Base-by-base conservation (phyloP, 2,113 vertebrate genomes). In the Tetraodon nigroviridis region DNA sequence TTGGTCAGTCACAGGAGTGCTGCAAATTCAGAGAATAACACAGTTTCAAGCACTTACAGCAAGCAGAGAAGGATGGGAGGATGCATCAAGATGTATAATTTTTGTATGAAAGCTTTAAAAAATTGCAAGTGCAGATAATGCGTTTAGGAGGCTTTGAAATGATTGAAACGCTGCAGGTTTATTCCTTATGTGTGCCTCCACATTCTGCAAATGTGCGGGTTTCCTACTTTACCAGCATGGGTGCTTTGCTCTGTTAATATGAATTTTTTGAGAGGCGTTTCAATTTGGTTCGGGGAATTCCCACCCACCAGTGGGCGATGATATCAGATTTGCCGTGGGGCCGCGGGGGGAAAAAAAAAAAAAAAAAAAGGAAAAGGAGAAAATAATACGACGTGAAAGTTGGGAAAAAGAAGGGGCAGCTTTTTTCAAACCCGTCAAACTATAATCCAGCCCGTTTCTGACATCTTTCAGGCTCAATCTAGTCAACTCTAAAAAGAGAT, bases 321-420 rank as follows among this genome's bases (percentile, higher is more conserved):
- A n/a, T n/a, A n/a, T n/a, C n/a, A n/a, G n/a, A n/a, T n/a, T n/a
- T n/a, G n/a, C n/a, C n/a, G n/a, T n/a, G n/a, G n/a, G n/a, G n/a
- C n/a, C n/a, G n/a, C n/a, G n/a, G n/a, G n/a, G n/a, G n/a, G n/a
- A n/a, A n/a, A n/a, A n/a, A n/a, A n/a, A n/a, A n/a, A n/a, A n/a
- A n/a, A n/a, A n/a, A n/a, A n/a, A n/a, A n/a, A n/a, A n/a, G n/a
- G n/a, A n/a, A n/a, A n/a, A 56, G 54, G 15, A 56, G 58, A 61
- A 7, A 15, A 32, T 57, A 50, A 66, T 81, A 48, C 61, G 13
- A 61, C 65, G 55, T 41, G 17, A 53, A 47, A 45, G 14, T n/a
- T 19, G 40, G 32, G 32, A 17, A 10, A 16, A 18, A 66, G 61
- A 32, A 58, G 58, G 62, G 46, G 44, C 67, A 51, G 58, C 17